phyloP scores from a whole-genome alignment of 2,113 vertebrate species.

The Eulacestoma nigropectus region DNA sequence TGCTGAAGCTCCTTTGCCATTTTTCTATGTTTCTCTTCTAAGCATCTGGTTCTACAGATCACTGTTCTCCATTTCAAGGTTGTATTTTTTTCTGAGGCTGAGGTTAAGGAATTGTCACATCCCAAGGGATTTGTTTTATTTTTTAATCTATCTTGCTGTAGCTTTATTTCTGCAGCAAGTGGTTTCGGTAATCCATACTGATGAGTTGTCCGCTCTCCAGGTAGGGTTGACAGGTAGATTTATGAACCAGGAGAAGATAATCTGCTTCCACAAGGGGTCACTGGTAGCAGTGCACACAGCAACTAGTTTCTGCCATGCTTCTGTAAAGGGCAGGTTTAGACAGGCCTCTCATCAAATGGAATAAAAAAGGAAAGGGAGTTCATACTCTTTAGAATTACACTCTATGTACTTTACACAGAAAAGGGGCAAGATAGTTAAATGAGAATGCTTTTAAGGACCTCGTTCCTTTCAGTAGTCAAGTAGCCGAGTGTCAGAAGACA shows the following conservation, averaged over 20 bases:
- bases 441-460: not conserved
- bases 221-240: constrained; percentile 55
- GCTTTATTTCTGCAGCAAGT: constrained; percentile 50
- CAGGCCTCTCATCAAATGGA: not conserved
- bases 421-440: not conserved
- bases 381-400: not conserved
- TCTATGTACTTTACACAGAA: not conserved
- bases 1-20: not conserved
- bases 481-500: not conserved
- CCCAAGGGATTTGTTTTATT: constrained; percentile 41
- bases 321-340: not conserved
- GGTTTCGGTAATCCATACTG: constrained; percentile 46
- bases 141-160: constrained; percentile 41
- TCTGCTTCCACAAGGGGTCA: constrained; percentile 53
- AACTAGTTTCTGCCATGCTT: constrained; percentile 14
- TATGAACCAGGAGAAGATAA: constrained; percentile 56
- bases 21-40: not conserved
- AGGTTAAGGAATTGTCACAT: constrained; percentile 46
- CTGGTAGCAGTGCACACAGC: not conserved
- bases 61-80: constrained; percentile 51
- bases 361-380: not conserved
- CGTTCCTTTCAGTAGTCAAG: not conserved
- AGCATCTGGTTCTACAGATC: constrained; percentile 12
- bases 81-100: constrained; percentile 22
- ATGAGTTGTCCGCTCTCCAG: constrained; percentile 16